These are phyloP conservation scores for Aurelia aurita DNA, from an alignment of 30 jellyfish, hydroid and myxozoan species.

Conservation along the genomic window DNA sequence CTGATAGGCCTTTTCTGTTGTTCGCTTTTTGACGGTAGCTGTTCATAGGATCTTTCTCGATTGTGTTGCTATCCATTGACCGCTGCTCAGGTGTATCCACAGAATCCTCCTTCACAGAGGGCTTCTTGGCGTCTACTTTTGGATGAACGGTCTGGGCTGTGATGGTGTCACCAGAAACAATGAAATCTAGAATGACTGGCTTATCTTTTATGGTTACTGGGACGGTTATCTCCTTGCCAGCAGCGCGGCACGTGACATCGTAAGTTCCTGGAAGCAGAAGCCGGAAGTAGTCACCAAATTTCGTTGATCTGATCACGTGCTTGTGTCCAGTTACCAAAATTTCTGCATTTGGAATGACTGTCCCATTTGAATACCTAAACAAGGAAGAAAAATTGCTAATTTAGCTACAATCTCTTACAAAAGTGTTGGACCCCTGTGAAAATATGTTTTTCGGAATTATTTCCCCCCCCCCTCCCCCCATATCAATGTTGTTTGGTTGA, in stretches of 20 bases:
- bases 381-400: constrained; percentile 7
- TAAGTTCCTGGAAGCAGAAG: constrained; percentile 96
- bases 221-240: constrained; percentile 52
- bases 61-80: constrained; percentile 34
- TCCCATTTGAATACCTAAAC: constrained; percentile 80
- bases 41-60: constrained; percentile 30
- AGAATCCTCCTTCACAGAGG: constrained; percentile 51
- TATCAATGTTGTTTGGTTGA: no score
- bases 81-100: constrained; percentile 71
- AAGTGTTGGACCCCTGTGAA: no score
- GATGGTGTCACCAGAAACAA: constrained; percentile 75
- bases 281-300: constrained; percentile 93
- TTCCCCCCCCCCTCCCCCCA: no score
- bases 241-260: constrained; percentile 80
- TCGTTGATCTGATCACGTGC: constrained; percentile 71
- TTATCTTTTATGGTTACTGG: constrained; percentile 40
- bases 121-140: constrained; percentile 12
- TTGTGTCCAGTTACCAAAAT: constrained; percentile 77
- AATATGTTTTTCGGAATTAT: no score
- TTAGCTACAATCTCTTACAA: no score
- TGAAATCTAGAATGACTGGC: constrained; percentile 68
- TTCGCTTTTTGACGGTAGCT: constrained; percentile 35
- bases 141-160: constrained; percentile 74
- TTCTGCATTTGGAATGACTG: constrained; percentile 73
- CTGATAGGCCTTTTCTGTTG: constrained; percentile 65